Conservation (phyloP, 2,113 vertebrate genomes). For the Sus scrofa region DNA sequence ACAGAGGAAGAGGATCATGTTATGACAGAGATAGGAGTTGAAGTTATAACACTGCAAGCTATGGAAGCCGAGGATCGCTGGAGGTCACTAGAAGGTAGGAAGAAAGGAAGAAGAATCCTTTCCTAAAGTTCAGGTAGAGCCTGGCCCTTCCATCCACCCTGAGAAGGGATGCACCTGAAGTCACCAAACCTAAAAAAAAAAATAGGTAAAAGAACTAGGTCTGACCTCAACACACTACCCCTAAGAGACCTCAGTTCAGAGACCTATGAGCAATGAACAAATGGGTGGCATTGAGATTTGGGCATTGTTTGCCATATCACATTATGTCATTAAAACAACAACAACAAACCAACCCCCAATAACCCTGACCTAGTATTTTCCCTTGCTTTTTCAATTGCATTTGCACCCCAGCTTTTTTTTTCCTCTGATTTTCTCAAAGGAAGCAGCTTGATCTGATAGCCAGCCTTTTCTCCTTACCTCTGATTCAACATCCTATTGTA, state of each 20-base stretch:
- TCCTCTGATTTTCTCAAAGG: not conserved
- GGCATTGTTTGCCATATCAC: not conserved
- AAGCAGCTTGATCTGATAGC: not conserved
- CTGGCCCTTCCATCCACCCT: not conserved
- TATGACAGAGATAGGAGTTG: not conserved
- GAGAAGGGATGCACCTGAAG: not conserved
- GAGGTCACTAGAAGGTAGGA: not conserved
- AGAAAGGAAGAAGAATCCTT: not conserved
- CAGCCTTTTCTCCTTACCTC: not conserved
- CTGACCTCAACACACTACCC: not conserved
- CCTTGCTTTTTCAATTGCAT: not conserved
- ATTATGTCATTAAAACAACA: not conserved
- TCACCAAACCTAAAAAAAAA: not conserved
- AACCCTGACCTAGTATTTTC: not conserved
- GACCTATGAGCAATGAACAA: not conserved
- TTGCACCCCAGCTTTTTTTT: not conserved
- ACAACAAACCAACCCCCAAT: not conserved
- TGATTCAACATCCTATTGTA: not conserved
- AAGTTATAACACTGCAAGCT: not conserved
- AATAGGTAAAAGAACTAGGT: not conserved
- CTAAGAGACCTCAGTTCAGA: not conserved
- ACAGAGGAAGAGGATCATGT: not conserved
- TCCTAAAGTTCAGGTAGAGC: not conserved
- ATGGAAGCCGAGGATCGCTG: not conserved
- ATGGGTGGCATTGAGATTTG: not conserved